These are phyloP conservation scores for Alloplasta piceator DNA, from an alignment of 2,888 invertebrate species.

Conservation along the genomic window DNA sequence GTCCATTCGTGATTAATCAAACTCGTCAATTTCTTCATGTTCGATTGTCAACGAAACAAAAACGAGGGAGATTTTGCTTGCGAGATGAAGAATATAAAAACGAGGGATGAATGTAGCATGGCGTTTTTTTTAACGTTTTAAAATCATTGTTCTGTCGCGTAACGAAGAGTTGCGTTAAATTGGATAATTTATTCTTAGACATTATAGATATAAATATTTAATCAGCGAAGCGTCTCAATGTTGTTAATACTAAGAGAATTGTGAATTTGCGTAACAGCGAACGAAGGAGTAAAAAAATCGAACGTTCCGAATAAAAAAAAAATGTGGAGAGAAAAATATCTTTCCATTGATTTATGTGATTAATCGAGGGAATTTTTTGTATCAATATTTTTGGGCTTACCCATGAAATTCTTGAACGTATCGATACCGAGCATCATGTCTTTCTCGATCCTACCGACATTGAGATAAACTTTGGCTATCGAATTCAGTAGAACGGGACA, in stretches of 20 bases:
- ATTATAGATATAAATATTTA: constrained; percentile 59
- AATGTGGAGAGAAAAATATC: not conserved
- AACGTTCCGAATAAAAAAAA: constrained; percentile 45
- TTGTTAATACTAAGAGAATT: constrained; percentile 58
- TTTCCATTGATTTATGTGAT: not conserved
- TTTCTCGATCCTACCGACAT: constrained; percentile 58
- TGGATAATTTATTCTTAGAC: constrained; percentile 60
- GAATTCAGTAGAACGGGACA: constrained; percentile 69
- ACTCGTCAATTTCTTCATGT: constrained; percentile 45
- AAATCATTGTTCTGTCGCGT: constrained; percentile 30
- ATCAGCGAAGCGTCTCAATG: constrained; percentile 60
- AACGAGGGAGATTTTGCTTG: constrained; percentile 18
- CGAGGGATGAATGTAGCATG: constrained; percentile 3
- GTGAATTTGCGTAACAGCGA: constrained; percentile 34
- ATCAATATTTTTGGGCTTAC: not conserved
- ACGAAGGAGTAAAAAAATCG: constrained; percentile 15
- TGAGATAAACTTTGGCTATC: constrained; percentile 58
- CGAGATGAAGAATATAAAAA: constrained; percentile 39
- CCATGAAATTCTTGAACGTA: constrained; percentile 39
- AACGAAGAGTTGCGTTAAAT: constrained; percentile 46
- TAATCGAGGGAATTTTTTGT: not conserved
- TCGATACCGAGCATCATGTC: constrained; percentile 58
- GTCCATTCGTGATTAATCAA: constrained; percentile 40
- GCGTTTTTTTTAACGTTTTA: constrained; percentile 17
- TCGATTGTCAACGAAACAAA: constrained; percentile 52